Evolutionary conservation across 2,797 vertebrate species (phyloP).

Genomic region (Channallabes apus): DNA sequence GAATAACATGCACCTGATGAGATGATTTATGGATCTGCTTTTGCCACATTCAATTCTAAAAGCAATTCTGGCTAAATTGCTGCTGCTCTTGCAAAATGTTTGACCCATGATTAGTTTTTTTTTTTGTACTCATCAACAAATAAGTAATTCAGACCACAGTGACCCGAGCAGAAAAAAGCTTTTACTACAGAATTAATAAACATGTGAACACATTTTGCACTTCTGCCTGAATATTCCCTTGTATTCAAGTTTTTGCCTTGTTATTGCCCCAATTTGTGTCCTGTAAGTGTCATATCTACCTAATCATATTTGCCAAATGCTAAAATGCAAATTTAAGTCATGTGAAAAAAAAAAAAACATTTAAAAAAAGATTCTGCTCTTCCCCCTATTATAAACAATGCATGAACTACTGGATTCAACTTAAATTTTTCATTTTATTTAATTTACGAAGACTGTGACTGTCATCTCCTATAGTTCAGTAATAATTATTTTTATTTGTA

Average conservation of each 20-base stretch:
- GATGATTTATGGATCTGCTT: too few relatives aligned
- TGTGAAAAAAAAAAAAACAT: not conserved
- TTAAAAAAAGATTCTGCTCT: not conserved
- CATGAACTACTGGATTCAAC: not conserved
- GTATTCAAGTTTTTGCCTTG: not conserved
- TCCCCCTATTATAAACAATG: not conserved
- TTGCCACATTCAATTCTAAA: not conserved
- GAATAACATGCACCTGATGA: not conserved
- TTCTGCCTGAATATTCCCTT: not conserved
- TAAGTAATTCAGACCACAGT: not conserved
- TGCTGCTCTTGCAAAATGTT: not conserved
- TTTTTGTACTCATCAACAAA: not conserved
- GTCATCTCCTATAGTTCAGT: not conserved
- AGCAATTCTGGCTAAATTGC: not conserved
- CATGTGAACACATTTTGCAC: not conserved
- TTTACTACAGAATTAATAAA: not conserved
- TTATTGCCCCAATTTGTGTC: not conserved
- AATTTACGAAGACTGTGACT: not conserved
- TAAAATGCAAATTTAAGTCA: too few relatives aligned
- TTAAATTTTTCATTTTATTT: too few relatives aligned
- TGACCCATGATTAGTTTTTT: not conserved
- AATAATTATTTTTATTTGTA: not conserved
- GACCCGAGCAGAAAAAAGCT: not conserved
- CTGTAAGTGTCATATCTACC: not conserved
- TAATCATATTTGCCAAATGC: not conserved